Percentiles rank a stretch among this genome's conserved stretches.
Conservation (phyloP, 2,797 vertebrate species). For the Toxotes lorentzi region DNA sequence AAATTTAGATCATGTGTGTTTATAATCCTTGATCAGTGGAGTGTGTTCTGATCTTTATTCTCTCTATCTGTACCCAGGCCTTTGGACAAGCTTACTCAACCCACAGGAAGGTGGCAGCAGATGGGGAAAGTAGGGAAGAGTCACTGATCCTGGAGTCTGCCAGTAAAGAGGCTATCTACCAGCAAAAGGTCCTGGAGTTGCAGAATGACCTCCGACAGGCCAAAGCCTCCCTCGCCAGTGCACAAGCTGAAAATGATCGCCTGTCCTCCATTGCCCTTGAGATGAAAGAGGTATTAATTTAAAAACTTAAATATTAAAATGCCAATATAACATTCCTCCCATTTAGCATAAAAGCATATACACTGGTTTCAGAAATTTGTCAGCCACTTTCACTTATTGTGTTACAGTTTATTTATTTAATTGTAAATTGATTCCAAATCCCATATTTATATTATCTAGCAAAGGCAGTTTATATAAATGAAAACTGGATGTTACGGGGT, state of each 20-base stretch:
- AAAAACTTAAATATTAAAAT: neutral
- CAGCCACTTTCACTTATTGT: no score
- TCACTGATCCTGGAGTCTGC: constrained; percentile 96
- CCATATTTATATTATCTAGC: neutral
- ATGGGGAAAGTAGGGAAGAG: constrained; percentile 97
- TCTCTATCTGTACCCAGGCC: constrained; percentile 84
- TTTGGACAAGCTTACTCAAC: constrained; percentile 96
- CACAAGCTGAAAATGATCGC: constrained; percentile 93
- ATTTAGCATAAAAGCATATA: no score
- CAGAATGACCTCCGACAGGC: constrained; percentile 94
- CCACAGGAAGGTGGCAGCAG: constrained; percentile 97
- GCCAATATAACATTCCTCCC: no score
- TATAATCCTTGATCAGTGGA: neutral
- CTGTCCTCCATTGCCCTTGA: constrained; percentile 90
- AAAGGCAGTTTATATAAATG: neutral
- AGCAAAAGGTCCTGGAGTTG: constrained; percentile 94
- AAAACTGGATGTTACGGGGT: neutral
- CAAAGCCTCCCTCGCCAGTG: constrained; percentile 88
- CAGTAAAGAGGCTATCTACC: constrained; percentile 96
- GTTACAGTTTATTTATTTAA: no score
- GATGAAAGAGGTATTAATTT: constrained; percentile 90
- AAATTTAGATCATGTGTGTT: neutral
- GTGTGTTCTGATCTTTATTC: neutral
- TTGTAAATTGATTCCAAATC: neutral
- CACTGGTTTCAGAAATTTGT: no score